phyloP scores from a whole-genome alignment of 2,888 invertebrate species.

The Emmelina monodactyla region DNA sequence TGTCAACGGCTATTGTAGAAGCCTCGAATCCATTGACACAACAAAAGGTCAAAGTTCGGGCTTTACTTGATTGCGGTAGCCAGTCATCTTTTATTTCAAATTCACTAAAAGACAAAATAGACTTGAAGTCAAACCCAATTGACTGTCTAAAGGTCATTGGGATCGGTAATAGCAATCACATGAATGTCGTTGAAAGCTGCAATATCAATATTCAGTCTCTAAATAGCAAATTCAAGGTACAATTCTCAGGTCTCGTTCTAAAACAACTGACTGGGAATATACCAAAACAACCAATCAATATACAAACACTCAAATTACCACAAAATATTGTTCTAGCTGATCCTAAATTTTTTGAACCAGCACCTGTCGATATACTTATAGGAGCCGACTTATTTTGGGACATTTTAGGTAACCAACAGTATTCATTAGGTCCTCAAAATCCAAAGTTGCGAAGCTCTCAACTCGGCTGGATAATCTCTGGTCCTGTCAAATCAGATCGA shows the following conservation, averaged over 20 bases:
- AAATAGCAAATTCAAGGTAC: slow-evolving; percentile 6
- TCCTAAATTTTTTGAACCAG: slow-evolving; percentile 12
- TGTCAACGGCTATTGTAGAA: slow-evolving; percentile 16
- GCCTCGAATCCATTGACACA: slow-evolving; percentile 12
- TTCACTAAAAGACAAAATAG: slow-evolving; percentile 10
- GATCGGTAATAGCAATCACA: slow-evolving; percentile 8
- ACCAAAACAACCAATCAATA: slow-evolving; percentile 8
- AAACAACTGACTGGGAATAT: slow-evolving; percentile 13
- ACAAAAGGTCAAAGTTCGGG: slow-evolving; percentile 10
- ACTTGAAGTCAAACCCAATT: slow-evolving; percentile 9
- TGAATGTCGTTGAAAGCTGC: slow-evolving; percentile 7
- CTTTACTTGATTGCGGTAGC: slow-evolving; percentile 16
- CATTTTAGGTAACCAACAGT: slow-evolving; percentile 15
- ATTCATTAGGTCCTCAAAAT: slow-evolving; percentile 13
- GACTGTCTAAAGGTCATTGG: slow-evolving; percentile 13
- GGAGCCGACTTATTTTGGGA: slow-evolving; percentile 18
- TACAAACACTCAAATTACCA: slow-evolving; percentile 8
- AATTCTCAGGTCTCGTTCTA: slow-evolving; percentile 13
- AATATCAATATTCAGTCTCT: neutral
- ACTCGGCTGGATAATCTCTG: slow-evolving; percentile 20
- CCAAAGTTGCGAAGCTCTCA: slow-evolving; percentile 15
- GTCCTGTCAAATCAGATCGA: slow-evolving; percentile 13
- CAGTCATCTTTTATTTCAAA: slow-evolving; percentile 16
- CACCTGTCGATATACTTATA: slow-evolving; percentile 12
- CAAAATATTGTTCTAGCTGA: slow-evolving; percentile 12